Percentiles rank a stretch among this genome's conserved stretches.
Conservation (phyloP, 2,888 invertebrate genomes). For the Calliphora vomitoria region DNA sequence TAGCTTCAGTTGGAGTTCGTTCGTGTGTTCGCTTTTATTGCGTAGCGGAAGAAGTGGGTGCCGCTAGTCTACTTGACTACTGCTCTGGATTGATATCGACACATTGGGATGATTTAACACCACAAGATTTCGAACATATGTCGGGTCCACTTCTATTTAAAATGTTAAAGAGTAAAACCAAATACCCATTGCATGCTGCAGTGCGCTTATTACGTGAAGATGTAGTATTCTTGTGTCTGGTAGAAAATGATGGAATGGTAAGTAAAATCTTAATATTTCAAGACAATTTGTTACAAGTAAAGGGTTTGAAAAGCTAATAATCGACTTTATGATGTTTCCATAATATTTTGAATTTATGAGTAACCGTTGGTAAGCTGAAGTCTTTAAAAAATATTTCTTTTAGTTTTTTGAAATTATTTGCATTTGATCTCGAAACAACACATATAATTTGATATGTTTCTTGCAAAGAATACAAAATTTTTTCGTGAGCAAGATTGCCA, state of each 20-base stretch:
- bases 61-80: constrained; percentile 91
- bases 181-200: constrained; percentile 95
- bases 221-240: constrained; percentile 96
- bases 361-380: no score
- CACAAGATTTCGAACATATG: constrained; percentile 97
- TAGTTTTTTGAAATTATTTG: no score
- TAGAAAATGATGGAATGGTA: constrained; percentile 95
- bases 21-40: constrained; percentile 96
- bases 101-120: constrained; percentile 94
- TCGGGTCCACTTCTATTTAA: constrained; percentile 94
- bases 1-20: constrained; percentile 92
- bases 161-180: constrained; percentile 95
- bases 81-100: constrained; percentile 96
- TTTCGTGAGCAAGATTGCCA: no score
- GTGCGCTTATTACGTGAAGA: constrained; percentile 95
- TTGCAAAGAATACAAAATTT: no score
- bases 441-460: no score
- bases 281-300: no score
- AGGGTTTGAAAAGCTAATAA: no score
- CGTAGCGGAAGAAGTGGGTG: constrained; percentile 95
- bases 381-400: no score
- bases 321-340: no score
- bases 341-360: no score
- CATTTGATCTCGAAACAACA: no score
- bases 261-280: constrained; percentile 83